phyloP scores from a whole-genome alignment of 2,888 invertebrate genomes.

The Phorcus lineatus region DNA sequence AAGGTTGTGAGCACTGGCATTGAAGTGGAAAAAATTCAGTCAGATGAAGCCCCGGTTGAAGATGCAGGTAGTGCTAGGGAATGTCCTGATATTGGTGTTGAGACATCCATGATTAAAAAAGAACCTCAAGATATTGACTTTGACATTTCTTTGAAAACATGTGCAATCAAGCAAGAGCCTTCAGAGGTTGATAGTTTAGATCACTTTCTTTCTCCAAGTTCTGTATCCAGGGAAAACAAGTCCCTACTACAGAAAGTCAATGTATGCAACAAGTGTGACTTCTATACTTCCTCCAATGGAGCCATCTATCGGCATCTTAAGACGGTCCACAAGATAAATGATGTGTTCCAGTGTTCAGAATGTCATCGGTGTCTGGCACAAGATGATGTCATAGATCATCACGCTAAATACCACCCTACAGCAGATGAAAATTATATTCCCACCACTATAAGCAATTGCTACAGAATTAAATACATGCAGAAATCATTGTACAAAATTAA shows the following conservation, averaged over 20 bases:
- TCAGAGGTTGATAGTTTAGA: too few relatives aligned
- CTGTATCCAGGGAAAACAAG: background rate
- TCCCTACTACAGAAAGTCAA: background rate
- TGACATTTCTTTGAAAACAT: too few relatives aligned
- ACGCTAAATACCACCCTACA: background rate
- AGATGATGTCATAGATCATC: background rate
- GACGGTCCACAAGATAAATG: background rate
- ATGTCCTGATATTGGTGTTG: too few relatives aligned
- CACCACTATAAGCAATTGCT: background rate
- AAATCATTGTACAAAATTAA: background rate
- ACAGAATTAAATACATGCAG: background rate
- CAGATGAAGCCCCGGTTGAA: too few relatives aligned
- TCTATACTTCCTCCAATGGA: background rate
- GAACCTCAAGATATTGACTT: too few relatives aligned
- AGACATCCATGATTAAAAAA: too few relatives aligned
- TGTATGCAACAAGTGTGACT: background rate
- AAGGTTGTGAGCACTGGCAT: background rate
- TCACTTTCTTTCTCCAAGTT: background rate
- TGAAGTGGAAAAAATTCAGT: background rate
- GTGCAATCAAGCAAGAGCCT: too few relatives aligned
- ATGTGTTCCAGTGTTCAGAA: background rate
- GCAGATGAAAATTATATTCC: slow-evolving; percentile 9
- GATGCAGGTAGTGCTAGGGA: too few relatives aligned
- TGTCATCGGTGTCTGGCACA: background rate
- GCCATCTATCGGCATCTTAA: background rate